These are phyloP conservation scores for Puma concolor DNA, from an alignment of 2,113 vertebrate species.

Conservation along the genomic window DNA sequence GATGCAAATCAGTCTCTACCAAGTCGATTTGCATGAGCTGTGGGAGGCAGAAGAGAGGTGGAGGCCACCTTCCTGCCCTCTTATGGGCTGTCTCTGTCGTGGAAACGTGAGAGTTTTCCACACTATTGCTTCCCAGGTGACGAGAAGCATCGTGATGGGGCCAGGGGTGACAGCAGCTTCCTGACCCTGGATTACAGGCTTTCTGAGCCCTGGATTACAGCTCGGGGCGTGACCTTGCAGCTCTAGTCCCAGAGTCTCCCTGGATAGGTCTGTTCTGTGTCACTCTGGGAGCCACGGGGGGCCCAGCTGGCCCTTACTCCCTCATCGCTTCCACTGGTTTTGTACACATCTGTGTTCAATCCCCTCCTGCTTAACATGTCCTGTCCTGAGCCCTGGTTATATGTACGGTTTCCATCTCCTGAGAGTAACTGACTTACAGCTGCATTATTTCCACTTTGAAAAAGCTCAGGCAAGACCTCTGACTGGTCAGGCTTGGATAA, in stretches of 20 bases:
- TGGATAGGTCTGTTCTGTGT: neutral
- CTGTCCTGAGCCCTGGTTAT: neutral
- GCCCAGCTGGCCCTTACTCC: neutral
- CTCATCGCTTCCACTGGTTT: neutral
- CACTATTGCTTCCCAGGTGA: neutral
- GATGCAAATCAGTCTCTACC: neutral
- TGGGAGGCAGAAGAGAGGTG: neutral
- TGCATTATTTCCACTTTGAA: neutral
- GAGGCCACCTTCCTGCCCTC: neutral
- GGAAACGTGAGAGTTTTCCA: neutral
- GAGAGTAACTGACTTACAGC: neutral
- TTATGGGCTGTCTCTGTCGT: neutral
- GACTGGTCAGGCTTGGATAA: neutral
- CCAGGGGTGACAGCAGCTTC: neutral
- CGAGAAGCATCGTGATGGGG: neutral
- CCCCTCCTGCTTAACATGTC: neutral
- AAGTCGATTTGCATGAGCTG: neutral
- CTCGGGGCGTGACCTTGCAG: neutral
- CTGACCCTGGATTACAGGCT: neutral
- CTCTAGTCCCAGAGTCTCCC: neutral
- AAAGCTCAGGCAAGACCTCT: neutral
- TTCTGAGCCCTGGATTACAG: neutral
- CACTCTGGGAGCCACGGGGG: neutral
- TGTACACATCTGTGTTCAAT: neutral
- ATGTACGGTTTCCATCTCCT: neutral